Evolutionary conservation across 2,797 vertebrate species (phyloP), one percentile per base, ranked within the genome.

Genomic region (Sphaeramia orbicularis): DNA sequence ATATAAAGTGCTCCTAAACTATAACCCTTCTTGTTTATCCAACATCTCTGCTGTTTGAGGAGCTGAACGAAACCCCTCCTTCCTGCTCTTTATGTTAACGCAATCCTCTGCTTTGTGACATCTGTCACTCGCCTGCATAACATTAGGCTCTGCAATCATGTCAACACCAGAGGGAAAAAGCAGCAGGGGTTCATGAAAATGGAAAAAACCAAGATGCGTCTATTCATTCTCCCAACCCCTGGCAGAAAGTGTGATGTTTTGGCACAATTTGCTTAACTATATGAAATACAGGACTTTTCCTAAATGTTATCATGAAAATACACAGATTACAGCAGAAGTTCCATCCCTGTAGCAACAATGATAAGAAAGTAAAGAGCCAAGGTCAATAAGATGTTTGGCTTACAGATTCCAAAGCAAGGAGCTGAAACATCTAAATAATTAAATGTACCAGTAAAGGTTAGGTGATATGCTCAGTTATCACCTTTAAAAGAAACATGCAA

Each of bases 331-430:
- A 60, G 58, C 43, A 10, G 51, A 67, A 73, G 71, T 72, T 45
- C 50, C 70, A 59, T 70, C 50, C n/a, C 53, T 67, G 66, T 10
- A 21, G 81, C 76, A 84, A 72, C 67, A 76, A 54, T 2, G 81
- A 91, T 90, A 85, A 63, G 66, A 70, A 32, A 61, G 58, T 51
- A 27, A 58, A 50, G 70, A 63, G 41, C 19, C 75, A 10, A 89
- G 83, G 90, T 83, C 72, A 86, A 19, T 36, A 58, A 64, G 65
- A 78, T 65, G 56, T 66, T 72, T 53, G 57, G 38, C 55, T 66
- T 37, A 14, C 51, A 74, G 68, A 81, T 74, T 71, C 35, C 44
- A 12, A 36, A 72, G 63, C 57, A 66, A 73, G 27, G 44, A 35
- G 76, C 35, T 56, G 51, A 78, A 68, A 74, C 59, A 73, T 41